A percentile compares a stretch with the other conserved stretches of the same genome.
Conservation (phyloP, 1,140 invertebrate species). For the Chymomyza costata region DNA sequence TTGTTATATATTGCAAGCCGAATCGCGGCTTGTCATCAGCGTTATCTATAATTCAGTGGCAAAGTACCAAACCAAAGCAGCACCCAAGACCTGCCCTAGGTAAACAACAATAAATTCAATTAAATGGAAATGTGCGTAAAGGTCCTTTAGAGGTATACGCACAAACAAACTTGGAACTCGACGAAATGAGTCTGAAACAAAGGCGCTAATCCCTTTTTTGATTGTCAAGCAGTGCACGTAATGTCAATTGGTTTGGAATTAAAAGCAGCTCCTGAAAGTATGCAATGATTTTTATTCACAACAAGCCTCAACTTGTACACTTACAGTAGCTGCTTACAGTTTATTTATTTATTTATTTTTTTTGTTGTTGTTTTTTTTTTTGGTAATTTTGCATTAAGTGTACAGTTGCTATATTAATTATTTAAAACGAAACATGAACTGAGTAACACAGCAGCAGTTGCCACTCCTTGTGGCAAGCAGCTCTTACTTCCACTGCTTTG, state of each 20-base stretch:
- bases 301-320: too few species aligned
- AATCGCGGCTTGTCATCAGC: constrained; percentile 49
- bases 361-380: constrained; percentile 52
- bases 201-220: constrained; percentile 51
- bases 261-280: not conserved
- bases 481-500: not conserved
- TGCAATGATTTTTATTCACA: constrained; percentile 19
- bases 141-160: constrained; percentile 20
- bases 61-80: not conserved
- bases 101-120: constrained; percentile 55
- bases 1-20: too few species aligned
- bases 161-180: constrained; percentile 25
- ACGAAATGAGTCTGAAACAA: constrained; percentile 30
- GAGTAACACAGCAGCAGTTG: not conserved
- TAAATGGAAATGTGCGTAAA: constrained; percentile 27
- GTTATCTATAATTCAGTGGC: constrained; percentile 48
- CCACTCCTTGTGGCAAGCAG: not conserved
- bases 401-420: constrained; percentile 64
- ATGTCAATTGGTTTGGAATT: constrained; percentile 37
- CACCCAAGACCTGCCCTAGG: constrained; percentile 13
- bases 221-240: constrained; percentile 55
- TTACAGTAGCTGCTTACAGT: too few species aligned
- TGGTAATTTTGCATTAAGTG: constrained; percentile 58
- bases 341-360: constrained; percentile 23
- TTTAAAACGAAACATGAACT: constrained; percentile 20